Conservation (phyloP, 2,113 vertebrate species). For the Melanerpes formicivorus region DNA sequence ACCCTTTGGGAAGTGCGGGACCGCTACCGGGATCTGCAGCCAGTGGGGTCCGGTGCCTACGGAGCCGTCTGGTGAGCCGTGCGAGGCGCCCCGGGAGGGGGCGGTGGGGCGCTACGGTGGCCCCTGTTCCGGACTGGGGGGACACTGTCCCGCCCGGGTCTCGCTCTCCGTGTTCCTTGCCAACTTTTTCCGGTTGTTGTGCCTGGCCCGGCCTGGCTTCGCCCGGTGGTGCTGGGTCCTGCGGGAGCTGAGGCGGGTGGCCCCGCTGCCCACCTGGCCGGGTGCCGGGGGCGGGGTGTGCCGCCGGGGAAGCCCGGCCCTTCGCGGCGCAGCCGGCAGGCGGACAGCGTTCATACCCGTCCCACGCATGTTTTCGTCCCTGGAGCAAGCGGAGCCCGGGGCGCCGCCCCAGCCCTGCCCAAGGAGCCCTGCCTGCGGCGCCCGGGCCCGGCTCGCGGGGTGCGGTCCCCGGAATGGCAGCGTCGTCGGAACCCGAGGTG, state of each 20-base stretch:
- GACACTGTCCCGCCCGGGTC: background rate
- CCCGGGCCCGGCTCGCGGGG: background rate
- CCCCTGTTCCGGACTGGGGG: background rate
- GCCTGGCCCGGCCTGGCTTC: background rate
- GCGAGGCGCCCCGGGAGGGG: background rate
- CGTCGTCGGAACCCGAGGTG: too few relatives aligned
- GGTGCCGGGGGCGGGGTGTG: too few relatives aligned
- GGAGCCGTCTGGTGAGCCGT: slow-evolving; percentile 90
- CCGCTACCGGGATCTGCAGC: slow-evolving; percentile 86
- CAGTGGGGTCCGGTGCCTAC: slow-evolving; percentile 91
- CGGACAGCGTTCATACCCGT: rapidly evolving
- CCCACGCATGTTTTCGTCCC: background rate
- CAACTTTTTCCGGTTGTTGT: background rate
- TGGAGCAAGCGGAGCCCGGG: background rate
- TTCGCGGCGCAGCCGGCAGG: background rate
- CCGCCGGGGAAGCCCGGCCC: background rate
- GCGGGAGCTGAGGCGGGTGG: background rate
- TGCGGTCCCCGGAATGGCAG: background rate
- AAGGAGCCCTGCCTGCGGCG: background rate
- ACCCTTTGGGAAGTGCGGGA: slow-evolving; percentile 90
- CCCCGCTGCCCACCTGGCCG: background rate
- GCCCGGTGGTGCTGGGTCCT: background rate
- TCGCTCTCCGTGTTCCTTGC: background rate
- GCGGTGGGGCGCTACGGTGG: background rate
- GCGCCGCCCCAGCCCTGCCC: background rate